These are phyloP conservation scores for Actenoides hombroni DNA, from an alignment of 2,113 vertebrate species.

Conservation along the genomic window DNA sequence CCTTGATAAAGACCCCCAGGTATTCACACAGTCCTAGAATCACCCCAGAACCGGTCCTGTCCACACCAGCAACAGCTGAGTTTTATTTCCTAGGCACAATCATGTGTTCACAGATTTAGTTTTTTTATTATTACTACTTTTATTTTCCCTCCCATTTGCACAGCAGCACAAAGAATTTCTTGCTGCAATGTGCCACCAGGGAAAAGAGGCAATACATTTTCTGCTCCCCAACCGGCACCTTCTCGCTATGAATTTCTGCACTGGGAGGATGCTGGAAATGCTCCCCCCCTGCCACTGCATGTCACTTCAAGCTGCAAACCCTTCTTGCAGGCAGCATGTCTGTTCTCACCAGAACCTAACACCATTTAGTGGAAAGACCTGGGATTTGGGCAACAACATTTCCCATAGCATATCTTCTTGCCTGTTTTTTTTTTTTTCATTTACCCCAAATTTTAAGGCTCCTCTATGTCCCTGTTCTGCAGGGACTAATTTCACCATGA, in stretches of 20 bases:
- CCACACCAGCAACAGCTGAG: background rate
- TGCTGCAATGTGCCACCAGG: background rate
- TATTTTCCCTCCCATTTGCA: background rate
- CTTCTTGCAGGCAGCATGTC: background rate
- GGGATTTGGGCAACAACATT: background rate
- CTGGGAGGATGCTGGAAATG: background rate
- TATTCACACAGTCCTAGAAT: background rate
- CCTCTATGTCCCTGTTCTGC: rapidly evolving
- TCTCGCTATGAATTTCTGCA: background rate
- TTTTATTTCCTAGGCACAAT: background rate
- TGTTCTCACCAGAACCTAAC: background rate
- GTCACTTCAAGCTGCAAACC: background rate
- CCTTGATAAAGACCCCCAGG: background rate
- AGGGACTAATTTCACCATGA: rapidly evolving
- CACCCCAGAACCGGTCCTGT: background rate
- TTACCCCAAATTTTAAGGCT: background rate
- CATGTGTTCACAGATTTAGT: too few species aligned
- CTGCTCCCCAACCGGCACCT: background rate
- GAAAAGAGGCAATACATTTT: background rate
- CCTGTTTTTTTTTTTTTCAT: background rate
- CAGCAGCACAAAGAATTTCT: background rate
- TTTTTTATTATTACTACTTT: too few species aligned
- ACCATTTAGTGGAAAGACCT: background rate
- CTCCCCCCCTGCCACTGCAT: rapidly evolving
- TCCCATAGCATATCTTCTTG: background rate